These are phyloP conservation scores for Furnarius figulus DNA, from an alignment of 2,113 vertebrate genomes.

Conservation along the genomic window DNA sequence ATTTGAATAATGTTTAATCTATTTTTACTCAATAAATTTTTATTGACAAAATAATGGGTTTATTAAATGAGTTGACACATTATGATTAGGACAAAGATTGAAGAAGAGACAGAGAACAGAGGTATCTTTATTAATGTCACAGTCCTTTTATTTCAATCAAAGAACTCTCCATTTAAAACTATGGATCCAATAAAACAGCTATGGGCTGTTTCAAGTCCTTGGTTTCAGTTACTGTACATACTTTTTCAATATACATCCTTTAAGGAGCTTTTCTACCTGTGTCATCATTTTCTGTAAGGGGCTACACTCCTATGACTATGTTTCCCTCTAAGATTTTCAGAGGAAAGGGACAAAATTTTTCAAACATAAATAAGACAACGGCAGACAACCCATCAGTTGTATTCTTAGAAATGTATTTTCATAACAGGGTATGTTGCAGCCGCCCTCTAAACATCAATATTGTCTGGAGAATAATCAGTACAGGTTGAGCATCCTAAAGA, in stretches of 20 bases:
- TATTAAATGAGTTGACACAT: neutral
- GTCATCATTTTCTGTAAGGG: neutral
- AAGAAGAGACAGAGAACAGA: neutral
- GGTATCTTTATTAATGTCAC: neutral
- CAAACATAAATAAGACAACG: neutral
- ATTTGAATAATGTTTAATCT: constrained; percentile 9
- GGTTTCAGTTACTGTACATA: neutral
- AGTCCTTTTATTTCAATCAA: neutral
- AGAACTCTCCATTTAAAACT: neutral
- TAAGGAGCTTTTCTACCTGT: neutral
- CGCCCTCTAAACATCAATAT: neutral
- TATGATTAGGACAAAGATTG: neutral
- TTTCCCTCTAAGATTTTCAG: neutral
- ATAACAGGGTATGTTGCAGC: neutral
- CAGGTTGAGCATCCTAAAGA: neutral
- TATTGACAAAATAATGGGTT: constrained; percentile 43
- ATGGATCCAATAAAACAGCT: neutral
- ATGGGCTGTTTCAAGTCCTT: neutral
- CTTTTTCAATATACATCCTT: neutral
- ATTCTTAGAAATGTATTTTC: neutral
- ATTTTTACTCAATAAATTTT: constrained; percentile 29
- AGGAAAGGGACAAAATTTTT: neutral
- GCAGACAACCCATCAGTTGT: neutral
- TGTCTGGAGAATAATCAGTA: neutral
- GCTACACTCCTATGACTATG: neutral